Evolutionary conservation across 2,888 invertebrate genomes (phyloP).

Genomic region (Erebia epiphron): DNA sequence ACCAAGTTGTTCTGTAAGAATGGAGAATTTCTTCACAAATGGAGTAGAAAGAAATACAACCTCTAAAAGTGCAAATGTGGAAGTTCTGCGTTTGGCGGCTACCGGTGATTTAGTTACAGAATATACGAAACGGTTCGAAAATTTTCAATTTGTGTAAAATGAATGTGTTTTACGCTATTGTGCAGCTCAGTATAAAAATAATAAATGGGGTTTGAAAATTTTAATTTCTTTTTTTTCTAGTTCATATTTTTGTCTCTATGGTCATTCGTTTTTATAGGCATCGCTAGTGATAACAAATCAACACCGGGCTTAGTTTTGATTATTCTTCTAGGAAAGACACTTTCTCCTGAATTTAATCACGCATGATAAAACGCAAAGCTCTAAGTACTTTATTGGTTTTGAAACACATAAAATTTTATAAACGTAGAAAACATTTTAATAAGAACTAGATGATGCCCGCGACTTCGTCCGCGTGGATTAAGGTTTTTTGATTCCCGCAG

Average conservation of each 20-base stretch:
- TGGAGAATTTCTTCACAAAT: slow-evolving; percentile 30
- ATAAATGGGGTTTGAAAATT: neutral
- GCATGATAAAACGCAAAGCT: too few relatives aligned
- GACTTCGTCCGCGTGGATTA: too few relatives aligned
- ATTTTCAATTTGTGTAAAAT: slow-evolving; percentile 17
- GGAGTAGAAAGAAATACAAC: slow-evolving; percentile 36
- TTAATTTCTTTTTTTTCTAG: neutral
- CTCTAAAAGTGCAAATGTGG: slow-evolving; percentile 33
- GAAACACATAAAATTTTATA: too few relatives aligned
- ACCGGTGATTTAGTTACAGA: slow-evolving; percentile 30
- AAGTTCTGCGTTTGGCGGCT: slow-evolving; percentile 27
- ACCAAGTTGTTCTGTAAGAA: slow-evolving; percentile 18
- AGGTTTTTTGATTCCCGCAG: too few relatives aligned
- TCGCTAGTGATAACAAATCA: too few relatives aligned
- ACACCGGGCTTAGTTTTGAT: too few relatives aligned
- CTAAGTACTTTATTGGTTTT: too few relatives aligned
- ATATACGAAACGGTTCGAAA: neutral
- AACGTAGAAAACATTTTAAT: too few relatives aligned
- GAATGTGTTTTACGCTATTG: slow-evolving; percentile 6
- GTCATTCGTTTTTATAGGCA: neutral
- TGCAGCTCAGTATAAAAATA: neutral
- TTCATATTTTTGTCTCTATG: neutral
- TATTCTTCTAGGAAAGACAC: too few relatives aligned
- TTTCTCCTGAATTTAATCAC: too few relatives aligned
- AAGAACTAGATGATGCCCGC: too few relatives aligned